Base-by-base conservation (phyloP, 2,113 vertebrate species). In the Rhabdornis inornatus region DNA sequence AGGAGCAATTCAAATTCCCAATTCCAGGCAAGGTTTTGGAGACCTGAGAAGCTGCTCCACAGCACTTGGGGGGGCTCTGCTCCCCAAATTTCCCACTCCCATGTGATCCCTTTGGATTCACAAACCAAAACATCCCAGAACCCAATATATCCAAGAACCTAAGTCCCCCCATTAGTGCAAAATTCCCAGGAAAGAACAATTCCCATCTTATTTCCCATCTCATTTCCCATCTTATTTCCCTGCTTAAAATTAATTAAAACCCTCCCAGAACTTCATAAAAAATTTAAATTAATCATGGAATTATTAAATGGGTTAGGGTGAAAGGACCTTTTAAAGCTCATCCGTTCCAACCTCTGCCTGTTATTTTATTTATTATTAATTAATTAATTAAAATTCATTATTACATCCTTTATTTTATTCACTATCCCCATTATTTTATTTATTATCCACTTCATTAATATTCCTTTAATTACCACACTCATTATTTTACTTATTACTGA, bases 11-110 rank as follows among this genome's bases (percentile, higher is more conserved):
- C 0, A 1, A 84, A 47, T 84, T 39, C 82, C 82, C 1, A 2
- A 15, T 84, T 72, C 39, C 19, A 0, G 0, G 17, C 14, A 6
- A 45, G 9, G 14, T 37, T 84, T 64, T 39, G 49, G 49, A 45
- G 57, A 15, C 9, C 11, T 39, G 0, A 4, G 49, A 55, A 64
- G 22, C 0, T 2, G 7, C 27, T 83, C 56, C 0, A 0, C 20
- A 24, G 10, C 25, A 11, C 21, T 1, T 10, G 22, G 57, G 68
- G 30, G 15, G 13, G 23, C n/a, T 55, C 59, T 30, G 40, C n/a
- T 49, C 15, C 50, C 59, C 59, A 5, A 10, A 65, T 40, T 45
- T 65, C 30, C 59, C 19, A 6, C 28, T 74, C 40, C n/a, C 82
- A 7, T 23, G 12, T 1, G 28, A 64, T 64, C 15, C 50, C n/a